Evolutionary conservation across 2,888 invertebrate species (phyloP), one percentile per base, ranked within the genome.

Genomic region (Axea sp.): DNA sequence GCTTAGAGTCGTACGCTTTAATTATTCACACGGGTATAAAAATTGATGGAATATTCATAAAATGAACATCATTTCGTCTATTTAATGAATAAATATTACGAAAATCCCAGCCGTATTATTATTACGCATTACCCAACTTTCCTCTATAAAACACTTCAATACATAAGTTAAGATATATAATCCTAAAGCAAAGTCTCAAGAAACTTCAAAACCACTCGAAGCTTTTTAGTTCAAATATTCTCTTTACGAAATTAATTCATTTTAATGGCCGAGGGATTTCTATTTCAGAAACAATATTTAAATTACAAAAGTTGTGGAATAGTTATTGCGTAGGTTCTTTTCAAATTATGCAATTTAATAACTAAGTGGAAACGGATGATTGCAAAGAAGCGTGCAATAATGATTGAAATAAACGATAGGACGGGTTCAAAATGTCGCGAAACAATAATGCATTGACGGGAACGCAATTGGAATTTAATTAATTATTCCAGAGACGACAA

Each of bases 41-140:
- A 51, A 41, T 49, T n/a, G 31, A 35, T 4, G 14, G 22, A 35
- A 57, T 57, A 67, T 67, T 57, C 49, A 49, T 49, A 11, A 28
- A 31, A 33, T 33, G 51, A 43, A 49, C 49, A 57, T 41, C n/a
- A n/a, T 39, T 47, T 14, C 24, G 14, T 24, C 49, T 31, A 19
- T 33, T 39, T 33, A 49, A 59, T 43, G 68, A 68, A 68, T 59
- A 65, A 55, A 45, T 55, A 55, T 53, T 14, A 26, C 22, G 37
- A 17, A 28, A 47, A 55, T 65, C 41, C 12, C 43, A 14, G 12
- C 57, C 39, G 49, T 41, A 49, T 41, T 8, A 30, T 35, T n/a
- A n/a, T n/a, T n/a, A n/a, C n/a, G n/a, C n/a, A 59, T 68, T 68
- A 49, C 24, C 33, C 12, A 59, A 59, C 49, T 59, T 59, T 68